A percentile compares a stretch with the other conserved stretches of the same genome.
Conservation (phyloP, 2,797 vertebrate genomes). For the Rhabdomys pumilio region DNA sequence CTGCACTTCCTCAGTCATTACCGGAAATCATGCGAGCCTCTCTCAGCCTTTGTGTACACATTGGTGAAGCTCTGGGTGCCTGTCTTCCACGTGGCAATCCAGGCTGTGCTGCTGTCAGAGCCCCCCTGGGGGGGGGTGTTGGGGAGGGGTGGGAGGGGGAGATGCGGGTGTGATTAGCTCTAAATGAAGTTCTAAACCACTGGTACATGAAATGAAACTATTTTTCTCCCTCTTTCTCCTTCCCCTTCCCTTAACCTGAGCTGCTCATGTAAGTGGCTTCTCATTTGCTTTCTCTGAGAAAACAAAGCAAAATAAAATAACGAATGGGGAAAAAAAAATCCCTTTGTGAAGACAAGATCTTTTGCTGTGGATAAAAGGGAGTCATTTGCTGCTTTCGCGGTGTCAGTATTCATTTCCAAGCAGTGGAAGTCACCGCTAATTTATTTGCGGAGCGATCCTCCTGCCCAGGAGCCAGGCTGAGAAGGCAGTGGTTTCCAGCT, state of each 20-base stretch:
- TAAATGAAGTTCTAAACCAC: constrained; percentile 90
- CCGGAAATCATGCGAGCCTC: background rate
- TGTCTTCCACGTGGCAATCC: constrained; percentile 60
- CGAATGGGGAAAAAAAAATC: constrained; percentile 7
- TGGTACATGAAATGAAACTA: constrained; percentile 89
- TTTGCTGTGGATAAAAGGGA: constrained; percentile 89
- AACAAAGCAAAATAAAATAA: constrained; percentile 80
- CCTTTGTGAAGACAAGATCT: constrained; percentile 85
- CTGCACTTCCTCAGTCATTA: background rate
- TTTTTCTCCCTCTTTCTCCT: constrained; percentile 75
- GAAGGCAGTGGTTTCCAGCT: constrained; percentile 89
- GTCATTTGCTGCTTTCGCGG: constrained; percentile 89
- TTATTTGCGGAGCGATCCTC: constrained; percentile 91
- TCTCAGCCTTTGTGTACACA: background rate
- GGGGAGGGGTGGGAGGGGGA: constrained; percentile 75
- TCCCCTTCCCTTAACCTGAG: constrained; percentile 83
- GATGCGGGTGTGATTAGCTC: constrained; percentile 86
- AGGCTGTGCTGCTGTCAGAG: constrained; percentile 82
- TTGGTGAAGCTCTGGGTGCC: background rate
- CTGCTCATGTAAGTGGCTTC: constrained; percentile 83
- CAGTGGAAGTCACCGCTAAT: constrained; percentile 89
- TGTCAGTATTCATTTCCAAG: constrained; percentile 91
- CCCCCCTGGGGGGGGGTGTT: constrained; percentile 55
- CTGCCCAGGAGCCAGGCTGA: constrained; percentile 89
- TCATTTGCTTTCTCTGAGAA: constrained; percentile 82